Conservation (phyloP, 2,113 vertebrate genomes). For the Rafetus swinhoei region DNA sequence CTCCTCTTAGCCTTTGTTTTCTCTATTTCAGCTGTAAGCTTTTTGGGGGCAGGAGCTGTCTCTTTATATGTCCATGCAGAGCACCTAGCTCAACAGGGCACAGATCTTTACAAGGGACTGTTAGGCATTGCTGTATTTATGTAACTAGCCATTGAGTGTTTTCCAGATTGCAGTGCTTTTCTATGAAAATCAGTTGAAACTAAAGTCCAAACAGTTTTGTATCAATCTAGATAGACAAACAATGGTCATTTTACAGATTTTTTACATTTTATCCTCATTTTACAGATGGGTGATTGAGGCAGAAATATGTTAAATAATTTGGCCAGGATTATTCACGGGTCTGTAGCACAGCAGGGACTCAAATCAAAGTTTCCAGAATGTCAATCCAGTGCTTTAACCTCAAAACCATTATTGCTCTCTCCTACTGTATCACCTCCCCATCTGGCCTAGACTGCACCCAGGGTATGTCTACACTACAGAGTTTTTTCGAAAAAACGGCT, state of each 20-base stretch:
- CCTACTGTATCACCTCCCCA: background rate
- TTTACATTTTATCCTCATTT: too few species aligned
- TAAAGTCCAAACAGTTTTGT: too few species aligned
- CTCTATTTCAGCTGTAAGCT: background rate
- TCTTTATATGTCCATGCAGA: background rate
- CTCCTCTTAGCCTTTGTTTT: background rate
- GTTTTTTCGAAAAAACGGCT: too few species aligned
- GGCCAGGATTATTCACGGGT: background rate
- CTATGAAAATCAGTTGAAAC: too few species aligned
- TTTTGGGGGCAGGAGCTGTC: background rate
- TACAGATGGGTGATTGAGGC: background rate
- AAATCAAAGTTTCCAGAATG: background rate
- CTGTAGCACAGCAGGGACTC: background rate
- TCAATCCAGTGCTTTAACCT: background rate
- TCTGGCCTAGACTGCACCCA: background rate
- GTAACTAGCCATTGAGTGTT: background rate
- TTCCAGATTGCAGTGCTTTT: background rate
- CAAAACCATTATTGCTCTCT: background rate
- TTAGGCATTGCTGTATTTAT: background rate
- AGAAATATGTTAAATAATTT: background rate
- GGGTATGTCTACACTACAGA: too few species aligned
- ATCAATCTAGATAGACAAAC: fast-evolving
- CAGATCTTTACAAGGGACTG: background rate
- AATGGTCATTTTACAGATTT: background rate
- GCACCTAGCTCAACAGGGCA: background rate